These are phyloP conservation scores for Oreochromis spilurus DNA, from an alignment of 2,113 vertebrate species.

Conservation along the genomic window DNA sequence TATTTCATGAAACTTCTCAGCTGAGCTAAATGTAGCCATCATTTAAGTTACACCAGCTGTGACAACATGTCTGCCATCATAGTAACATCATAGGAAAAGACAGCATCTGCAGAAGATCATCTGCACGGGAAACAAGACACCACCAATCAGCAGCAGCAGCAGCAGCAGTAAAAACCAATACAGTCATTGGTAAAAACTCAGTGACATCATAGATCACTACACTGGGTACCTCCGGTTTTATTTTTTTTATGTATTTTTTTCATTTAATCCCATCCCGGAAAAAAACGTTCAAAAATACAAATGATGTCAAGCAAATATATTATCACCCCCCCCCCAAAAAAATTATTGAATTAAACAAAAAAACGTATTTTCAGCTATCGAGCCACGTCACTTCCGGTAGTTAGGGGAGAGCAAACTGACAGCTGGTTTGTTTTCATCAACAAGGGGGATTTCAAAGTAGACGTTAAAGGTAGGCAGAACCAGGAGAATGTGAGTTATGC, in stretches of 20 bases:
- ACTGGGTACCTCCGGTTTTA: not conserved
- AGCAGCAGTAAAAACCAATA: not conserved
- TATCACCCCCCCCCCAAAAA: not conserved
- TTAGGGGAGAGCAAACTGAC: constrained; percentile 39
- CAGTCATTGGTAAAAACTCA: not conserved
- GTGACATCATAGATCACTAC: not conserved
- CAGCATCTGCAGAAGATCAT: not conserved
- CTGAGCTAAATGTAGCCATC: not conserved
- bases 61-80: not conserved
- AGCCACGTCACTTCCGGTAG: constrained; percentile 57
- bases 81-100: not conserved
- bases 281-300: not conserved
- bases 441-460: constrained; percentile 17
- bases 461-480: constrained; percentile 37
- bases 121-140: not conserved
- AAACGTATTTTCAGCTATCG: not conserved
- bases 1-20: not conserved
- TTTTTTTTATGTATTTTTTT: not conserved
- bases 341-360: not conserved
- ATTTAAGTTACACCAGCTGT: not conserved
- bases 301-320: not conserved
- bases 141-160: not conserved
- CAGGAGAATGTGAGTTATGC: fast-evolving
- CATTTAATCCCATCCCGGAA: not conserved
- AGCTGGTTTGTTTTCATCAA: constrained; percentile 64